A percentile compares a stretch with the other conserved stretches of the same genome.
Evolutionary conservation across 2,888 invertebrate species (phyloP).

Genomic region (Lydus trimaculatus): DNA sequence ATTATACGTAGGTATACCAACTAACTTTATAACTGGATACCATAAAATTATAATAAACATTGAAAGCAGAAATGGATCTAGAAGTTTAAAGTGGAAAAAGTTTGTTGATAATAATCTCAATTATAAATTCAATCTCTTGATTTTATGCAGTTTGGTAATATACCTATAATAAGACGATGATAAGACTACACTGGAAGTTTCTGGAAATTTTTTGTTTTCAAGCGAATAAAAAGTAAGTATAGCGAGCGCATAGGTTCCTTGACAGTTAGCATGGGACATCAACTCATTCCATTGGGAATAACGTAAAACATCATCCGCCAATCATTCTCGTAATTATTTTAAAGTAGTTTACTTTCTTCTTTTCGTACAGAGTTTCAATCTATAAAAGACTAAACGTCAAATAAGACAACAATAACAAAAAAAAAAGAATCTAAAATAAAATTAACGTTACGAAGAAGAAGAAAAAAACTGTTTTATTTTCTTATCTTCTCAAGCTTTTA

Average conservation of each 20-base stretch:
- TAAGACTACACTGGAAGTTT: conserved; percentile 40
- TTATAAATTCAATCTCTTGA: conserved; percentile 30
- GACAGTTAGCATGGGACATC: conserved; percentile 50
- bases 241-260: conserved; percentile 37
- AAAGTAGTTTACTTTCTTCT: conserved; percentile 52
- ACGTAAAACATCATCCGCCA: conserved; percentile 53
- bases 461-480: too few relatives aligned
- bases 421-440: not conserved
- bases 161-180: too few relatives aligned
- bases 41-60: conserved; percentile 13
- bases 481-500: not conserved
- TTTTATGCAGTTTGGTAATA: conserved; percentile 23
- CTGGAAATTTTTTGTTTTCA: not conserved
- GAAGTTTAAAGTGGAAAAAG: not conserved
- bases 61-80: not conserved
- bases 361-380: not conserved
- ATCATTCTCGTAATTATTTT: conserved; percentile 58
- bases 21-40: conserved; percentile 15
- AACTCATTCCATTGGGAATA: conserved; percentile 44
- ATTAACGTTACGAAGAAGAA: too few relatives aligned
- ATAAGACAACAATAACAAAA: not conserved
- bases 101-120: conserved; percentile 23
- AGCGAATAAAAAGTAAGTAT: conserved; percentile 37
- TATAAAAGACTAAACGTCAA: not conserved
- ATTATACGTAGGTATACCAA: too few relatives aligned